Evolutionary conservation across 2,797 vertebrate species (phyloP), one percentile per base, ranked within the genome.

Genomic region (Enteromius fasciolatus): DNA sequence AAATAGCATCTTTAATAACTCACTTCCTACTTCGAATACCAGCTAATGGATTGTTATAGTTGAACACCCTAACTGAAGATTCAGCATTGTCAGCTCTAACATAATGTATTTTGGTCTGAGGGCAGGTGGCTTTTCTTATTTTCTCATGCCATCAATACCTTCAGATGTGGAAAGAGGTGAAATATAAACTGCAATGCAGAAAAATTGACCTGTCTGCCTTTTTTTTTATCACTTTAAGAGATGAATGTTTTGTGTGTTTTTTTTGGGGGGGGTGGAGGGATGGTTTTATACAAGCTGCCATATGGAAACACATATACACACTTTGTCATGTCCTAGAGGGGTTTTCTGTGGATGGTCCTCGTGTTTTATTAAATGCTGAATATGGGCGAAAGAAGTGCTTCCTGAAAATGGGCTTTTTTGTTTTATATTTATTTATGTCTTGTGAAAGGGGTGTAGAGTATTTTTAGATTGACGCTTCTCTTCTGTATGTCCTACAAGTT

Each of bases 281-380:
- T 48, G 18, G 3, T 23, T 28, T 36, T 36, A 8, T 66, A 66
- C 59, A 70, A 81, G 59, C 36, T 69, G 54, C 10, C 61, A 75
- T 44, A 79, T 66, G 36, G 57, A 64, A 69, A 63, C 41, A 15
- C 57, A 66, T 31, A 66, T 48, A n/a, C 23, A 41, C 46, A 77
- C 23, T 78, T 39, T 73, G 41, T n/a, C 4, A 17, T 6, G 6
- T 59, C 57, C 61, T 79, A 28, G 25, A 76, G 69, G 76, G 50
- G 11, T 76, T 85, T 85, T 44, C 33, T 18, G 3, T 44, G 5
- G 39, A 82, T 25, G 25, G 25, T 33, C 15, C 0, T 80, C 67
- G 69, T 82, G 48, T 84, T 75, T 86, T 84, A 82, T 83, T 87
- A 84, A 84, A n/a, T 46, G 48, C 4, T 8, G 18, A 66, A 79